Conservation (phyloP, 2,113 vertebrate species). For the Ursus arctos region DNA sequence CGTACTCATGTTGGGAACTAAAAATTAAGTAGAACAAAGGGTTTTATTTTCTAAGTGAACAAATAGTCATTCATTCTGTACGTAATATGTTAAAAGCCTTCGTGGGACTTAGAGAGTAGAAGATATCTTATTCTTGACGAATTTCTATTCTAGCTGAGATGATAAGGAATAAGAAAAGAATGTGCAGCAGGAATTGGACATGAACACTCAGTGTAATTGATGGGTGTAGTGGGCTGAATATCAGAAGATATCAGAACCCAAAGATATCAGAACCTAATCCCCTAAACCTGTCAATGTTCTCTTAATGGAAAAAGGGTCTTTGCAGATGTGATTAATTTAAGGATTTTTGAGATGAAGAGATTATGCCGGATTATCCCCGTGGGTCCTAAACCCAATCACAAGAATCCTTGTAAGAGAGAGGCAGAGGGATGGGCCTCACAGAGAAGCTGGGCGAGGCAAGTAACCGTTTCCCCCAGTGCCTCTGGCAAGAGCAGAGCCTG, state of each 20-base stretch:
- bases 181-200: neutral
- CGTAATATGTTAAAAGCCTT: conserved; percentile 44
- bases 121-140: neutral
- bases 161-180: neutral
- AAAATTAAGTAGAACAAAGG: conserved; percentile 39
- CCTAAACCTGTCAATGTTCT: neutral
- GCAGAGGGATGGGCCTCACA: neutral
- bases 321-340: conserved; percentile 23
- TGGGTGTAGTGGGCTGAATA: neutral
- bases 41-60: conserved; percentile 47
- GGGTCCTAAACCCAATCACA: neutral
- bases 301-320: conserved; percentile 15
- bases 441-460: neutral
- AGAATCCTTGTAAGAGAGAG: neutral
- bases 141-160: neutral
- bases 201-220: neutral
- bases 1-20: conserved; percentile 1
- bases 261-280: neutral
- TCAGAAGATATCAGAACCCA: neutral
- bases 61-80: neutral
- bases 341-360: neutral
- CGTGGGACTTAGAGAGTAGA: neutral
- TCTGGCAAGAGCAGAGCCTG: neutral
- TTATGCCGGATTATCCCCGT: neutral
- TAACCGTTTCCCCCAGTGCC: neutral